Evolutionary conservation across 2,888 invertebrate genomes (phyloP).

Genomic region (Dyspetes luteomarginatus): DNA sequence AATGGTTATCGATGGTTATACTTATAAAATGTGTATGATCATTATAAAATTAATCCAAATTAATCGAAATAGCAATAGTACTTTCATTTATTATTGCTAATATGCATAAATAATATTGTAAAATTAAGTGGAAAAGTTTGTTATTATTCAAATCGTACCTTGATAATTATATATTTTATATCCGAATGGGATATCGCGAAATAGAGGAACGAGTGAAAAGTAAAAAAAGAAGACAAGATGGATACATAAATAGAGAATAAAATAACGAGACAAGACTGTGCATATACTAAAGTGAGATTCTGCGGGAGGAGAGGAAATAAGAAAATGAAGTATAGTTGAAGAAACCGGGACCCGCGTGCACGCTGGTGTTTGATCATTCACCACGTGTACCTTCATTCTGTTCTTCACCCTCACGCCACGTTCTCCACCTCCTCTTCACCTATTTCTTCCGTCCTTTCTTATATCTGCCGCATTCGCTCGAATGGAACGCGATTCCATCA

Average conservation of each 20-base stretch:
- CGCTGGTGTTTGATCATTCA: constrained; percentile 60
- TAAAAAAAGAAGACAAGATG: constrained; percentile 3
- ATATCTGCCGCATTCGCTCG: constrained; percentile 37
- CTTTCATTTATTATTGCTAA: no score
- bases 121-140: no score
- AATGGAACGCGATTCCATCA: constrained; percentile 74
- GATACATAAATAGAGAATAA: constrained; percentile 21
- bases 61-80: no score
- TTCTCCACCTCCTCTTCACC: constrained; percentile 2
- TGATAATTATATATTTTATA: neutral
- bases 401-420: neutral
- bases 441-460: constrained; percentile 66
- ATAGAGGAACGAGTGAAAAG: constrained; percentile 11
- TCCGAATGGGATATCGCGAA: constrained; percentile 10
- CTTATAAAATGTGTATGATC: no score
- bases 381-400: constrained; percentile 26
- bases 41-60: no score
- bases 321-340: constrained; percentile 48
- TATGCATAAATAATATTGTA: no score
- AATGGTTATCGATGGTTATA: no score
- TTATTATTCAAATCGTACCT: no score
- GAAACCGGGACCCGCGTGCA: neutral
- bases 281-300: neutral
- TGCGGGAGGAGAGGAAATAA: constrained; percentile 26
- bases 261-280: constrained; percentile 17